Conservation (phyloP, 2,113 vertebrate species). For the Furnarius figulus region DNA sequence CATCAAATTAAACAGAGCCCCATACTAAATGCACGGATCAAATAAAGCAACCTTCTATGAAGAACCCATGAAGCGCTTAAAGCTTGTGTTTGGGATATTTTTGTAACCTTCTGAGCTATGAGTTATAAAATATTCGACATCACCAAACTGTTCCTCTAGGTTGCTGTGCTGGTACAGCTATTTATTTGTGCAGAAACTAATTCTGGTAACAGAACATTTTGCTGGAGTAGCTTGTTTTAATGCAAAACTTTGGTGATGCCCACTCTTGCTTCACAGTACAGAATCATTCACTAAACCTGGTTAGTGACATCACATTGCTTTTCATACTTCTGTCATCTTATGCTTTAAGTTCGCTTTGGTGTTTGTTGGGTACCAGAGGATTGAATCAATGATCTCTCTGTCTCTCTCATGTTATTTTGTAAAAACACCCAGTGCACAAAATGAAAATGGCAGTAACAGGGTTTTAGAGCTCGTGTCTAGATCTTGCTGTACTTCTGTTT, state of each 20-base stretch:
- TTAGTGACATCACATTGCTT: constrained; percentile 81
- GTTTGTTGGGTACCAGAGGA: constrained; percentile 66
- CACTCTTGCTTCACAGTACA: constrained; percentile 82
- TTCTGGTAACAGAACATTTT: constrained; percentile 39
- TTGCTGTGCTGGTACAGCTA: constrained; percentile 32
- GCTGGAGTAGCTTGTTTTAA: constrained; percentile 62
- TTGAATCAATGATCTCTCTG: constrained; percentile 85
- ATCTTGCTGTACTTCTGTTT: not conserved
- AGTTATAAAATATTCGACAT: constrained; percentile 75
- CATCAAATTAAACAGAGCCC: not conserved
- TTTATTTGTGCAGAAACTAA: constrained; percentile 53
- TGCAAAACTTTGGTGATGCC: constrained; percentile 89
- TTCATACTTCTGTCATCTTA: constrained; percentile 79
- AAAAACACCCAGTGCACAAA: not conserved
- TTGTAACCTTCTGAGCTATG: constrained; percentile 64
- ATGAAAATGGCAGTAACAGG: not conserved
- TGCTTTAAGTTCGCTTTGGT: constrained; percentile 80
- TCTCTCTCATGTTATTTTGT: not conserved
- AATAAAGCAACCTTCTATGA: constrained; percentile 62
- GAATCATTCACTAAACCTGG: constrained; percentile 71
- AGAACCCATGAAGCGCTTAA: constrained; percentile 62
- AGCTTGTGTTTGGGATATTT: constrained; percentile 67
- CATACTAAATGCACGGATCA: constrained; percentile 51
- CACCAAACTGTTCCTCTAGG: constrained; percentile 72
- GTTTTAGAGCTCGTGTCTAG: not conserved